These are phyloP conservation scores for Chymomyza procnemis DNA, from an alignment of 2,888 invertebrate genomes.

Conservation along the genomic window DNA sequence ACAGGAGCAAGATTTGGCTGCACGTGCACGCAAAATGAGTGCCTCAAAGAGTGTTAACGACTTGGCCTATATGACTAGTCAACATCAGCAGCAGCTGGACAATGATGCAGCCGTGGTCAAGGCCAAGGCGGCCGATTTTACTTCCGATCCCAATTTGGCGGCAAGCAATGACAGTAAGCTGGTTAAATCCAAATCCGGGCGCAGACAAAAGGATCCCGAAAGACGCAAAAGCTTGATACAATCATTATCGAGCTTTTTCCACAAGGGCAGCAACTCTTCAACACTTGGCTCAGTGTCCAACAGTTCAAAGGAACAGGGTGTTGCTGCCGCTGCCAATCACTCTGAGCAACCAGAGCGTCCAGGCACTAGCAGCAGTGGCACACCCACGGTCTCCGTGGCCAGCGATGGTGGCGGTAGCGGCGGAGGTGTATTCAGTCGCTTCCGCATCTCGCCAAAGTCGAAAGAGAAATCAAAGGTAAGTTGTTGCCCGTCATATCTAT, in stretches of 20 bases:
- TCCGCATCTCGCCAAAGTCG: slow-evolving; percentile 82
- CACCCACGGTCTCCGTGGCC: slow-evolving; percentile 59
- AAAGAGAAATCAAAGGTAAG: slow-evolving; percentile 84
- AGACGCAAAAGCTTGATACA: slow-evolving; percentile 90
- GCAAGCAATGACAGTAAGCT: slow-evolving; percentile 40
- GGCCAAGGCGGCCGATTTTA: slow-evolving; percentile 76
- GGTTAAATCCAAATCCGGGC: slow-evolving; percentile 54
- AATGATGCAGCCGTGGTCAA: slow-evolving; percentile 42
- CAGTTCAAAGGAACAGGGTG: slow-evolving; percentile 56
- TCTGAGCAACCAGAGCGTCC: slow-evolving; percentile 85
- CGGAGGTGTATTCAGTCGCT: slow-evolving; percentile 80
- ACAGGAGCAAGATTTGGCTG: slow-evolving; percentile 42
- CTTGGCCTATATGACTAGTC: slow-evolving; percentile 67
- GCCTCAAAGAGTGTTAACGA: slow-evolving; percentile 78
- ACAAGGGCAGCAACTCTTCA: slow-evolving; percentile 81
- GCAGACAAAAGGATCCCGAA: slow-evolving; percentile 82
- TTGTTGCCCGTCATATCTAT: background rate
- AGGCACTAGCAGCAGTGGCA: slow-evolving; percentile 75
- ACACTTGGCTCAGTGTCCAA: slow-evolving; percentile 51
- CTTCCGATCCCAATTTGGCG: slow-evolving; percentile 81
- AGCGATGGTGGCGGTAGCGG: slow-evolving; percentile 51
- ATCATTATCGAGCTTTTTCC: slow-evolving; percentile 90
- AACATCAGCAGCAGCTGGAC: slow-evolving; percentile 48
- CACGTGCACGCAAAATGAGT: slow-evolving; percentile 76
- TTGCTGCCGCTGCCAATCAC: slow-evolving; percentile 63